Conservation (phyloP, 2,113 vertebrate genomes). For the Terrapene triunguis region DNA sequence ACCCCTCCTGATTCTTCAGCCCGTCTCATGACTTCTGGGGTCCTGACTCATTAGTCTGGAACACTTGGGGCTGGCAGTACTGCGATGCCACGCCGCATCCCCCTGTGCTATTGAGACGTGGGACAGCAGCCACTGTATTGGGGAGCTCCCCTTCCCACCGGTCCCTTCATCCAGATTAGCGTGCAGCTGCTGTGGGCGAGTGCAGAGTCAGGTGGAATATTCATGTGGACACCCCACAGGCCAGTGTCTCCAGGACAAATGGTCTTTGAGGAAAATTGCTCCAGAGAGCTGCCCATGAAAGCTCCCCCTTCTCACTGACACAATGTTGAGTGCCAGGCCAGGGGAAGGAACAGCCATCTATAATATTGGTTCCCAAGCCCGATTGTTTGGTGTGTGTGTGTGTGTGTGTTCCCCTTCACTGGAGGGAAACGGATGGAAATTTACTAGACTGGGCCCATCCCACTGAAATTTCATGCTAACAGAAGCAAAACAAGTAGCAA, state of each 20-base stretch:
- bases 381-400: background rate
- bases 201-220: background rate
- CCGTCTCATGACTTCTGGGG: background rate
- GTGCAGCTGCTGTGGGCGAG: background rate
- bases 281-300: background rate
- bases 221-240: background rate
- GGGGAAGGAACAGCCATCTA: background rate
- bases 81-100: background rate
- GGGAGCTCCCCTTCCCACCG: background rate
- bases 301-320: background rate
- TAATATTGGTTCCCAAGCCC: background rate
- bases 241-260: background rate
- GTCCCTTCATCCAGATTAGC: background rate
- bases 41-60: background rate
- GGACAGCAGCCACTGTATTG: background rate
- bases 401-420: background rate
- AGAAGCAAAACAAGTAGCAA: background rate
- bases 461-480: background rate
- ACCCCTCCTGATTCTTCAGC: background rate
- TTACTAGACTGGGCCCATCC: background rate
- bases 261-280: background rate
- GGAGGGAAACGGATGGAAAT: background rate
- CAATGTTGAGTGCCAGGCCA: background rate
- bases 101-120: background rate
- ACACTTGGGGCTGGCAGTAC: background rate